Conservation (phyloP, 2,888 invertebrate species). For the Harpagoxenus sublaevis region DNA sequence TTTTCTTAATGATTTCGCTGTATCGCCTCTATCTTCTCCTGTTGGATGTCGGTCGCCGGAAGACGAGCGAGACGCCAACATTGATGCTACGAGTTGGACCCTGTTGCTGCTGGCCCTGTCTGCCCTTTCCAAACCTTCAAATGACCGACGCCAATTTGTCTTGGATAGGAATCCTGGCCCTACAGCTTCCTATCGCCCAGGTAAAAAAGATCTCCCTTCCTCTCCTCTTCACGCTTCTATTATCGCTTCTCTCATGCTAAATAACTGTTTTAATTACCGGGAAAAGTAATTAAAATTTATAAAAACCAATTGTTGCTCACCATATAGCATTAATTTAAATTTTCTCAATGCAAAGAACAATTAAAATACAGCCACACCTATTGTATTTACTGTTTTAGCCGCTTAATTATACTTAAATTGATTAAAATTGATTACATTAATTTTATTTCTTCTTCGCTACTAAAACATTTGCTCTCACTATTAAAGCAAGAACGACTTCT, state of each 20-base stretch:
- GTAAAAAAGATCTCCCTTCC: slow-evolving; percentile 84
- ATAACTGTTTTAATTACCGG: slow-evolving; percentile 1
- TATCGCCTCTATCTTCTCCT: slow-evolving; percentile 91
- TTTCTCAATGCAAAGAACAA: neutral
- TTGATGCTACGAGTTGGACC: slow-evolving; percentile 90
- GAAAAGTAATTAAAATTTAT: neutral
- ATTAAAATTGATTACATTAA: slow-evolving; percentile 19
- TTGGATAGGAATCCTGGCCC: slow-evolving; percentile 88
- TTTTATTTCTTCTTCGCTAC: neutral
- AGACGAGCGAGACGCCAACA: slow-evolving; percentile 87
- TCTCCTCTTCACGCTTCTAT: neutral
- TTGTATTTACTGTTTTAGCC: neutral
- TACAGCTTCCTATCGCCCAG: slow-evolving; percentile 91
- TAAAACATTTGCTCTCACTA: neutral
- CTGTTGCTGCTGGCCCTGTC: slow-evolving; percentile 91
- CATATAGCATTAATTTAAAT: neutral
- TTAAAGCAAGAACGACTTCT: neutral
- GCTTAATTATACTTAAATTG: neutral
- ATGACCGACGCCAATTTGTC: slow-evolving; percentile 83
- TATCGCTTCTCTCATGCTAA: neutral
- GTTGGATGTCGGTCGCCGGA: slow-evolving; percentile 86
- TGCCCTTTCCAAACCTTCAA: slow-evolving; percentile 87
- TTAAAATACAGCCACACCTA: neutral
- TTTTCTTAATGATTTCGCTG: slow-evolving; percentile 90
- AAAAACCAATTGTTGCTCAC: neutral